These are phyloP conservation scores for Lepidocolaptes lacrymiger DNA, from an alignment of 2,797 vertebrate species.

Conservation along the genomic window DNA sequence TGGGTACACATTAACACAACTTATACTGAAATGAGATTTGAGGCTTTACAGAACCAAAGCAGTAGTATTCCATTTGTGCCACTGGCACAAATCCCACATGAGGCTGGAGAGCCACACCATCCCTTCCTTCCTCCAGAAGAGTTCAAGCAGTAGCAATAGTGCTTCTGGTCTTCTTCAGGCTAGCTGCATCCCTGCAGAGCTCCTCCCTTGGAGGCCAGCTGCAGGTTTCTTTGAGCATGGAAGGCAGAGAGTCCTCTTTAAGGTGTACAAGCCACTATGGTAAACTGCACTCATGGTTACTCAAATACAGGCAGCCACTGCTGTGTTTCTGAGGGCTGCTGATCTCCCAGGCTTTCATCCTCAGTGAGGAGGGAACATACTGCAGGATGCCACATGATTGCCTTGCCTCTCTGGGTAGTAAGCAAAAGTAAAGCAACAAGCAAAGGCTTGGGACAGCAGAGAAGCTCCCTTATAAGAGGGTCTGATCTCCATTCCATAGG, in stretches of 20 bases:
- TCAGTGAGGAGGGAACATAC: background rate
- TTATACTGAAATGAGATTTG: background rate
- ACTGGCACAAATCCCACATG: background rate
- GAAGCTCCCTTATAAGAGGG: background rate
- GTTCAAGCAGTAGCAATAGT: background rate
- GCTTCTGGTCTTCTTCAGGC: background rate
- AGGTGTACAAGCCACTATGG: fast-evolving
- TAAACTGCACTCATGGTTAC: background rate
- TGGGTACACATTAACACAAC: background rate
- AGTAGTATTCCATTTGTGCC: background rate
- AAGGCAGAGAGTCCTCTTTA: background rate
- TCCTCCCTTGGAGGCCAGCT: background rate
- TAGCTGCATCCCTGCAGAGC: background rate
- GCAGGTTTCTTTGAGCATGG: background rate
- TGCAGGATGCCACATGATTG: background rate
- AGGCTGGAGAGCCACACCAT: background rate
- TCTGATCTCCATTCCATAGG: background rate
- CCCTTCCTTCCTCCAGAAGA: background rate
- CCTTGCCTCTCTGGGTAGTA: background rate
- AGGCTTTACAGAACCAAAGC: background rate
- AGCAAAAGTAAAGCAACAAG: background rate
- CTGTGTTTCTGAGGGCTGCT: background rate
- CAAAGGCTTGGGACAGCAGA: background rate
- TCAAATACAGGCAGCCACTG: background rate
- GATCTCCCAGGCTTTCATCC: background rate